Percentiles rank a stretch among this genome's conserved stretches.
Conservation (phyloP, 2,797 vertebrate species). For the Helicolenus hilgendorfi region DNA sequence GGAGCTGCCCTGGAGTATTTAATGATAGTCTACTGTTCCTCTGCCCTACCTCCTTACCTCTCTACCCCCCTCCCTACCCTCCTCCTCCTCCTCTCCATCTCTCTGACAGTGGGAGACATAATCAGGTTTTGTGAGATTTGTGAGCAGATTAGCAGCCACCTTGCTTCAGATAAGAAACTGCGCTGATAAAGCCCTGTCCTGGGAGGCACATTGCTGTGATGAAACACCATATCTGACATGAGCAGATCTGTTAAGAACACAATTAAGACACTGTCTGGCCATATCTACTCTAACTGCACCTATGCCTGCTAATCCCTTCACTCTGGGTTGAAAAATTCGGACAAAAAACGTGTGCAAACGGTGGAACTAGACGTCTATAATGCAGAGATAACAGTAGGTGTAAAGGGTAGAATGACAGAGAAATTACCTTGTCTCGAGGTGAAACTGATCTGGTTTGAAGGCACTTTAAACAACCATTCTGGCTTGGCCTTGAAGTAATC, state of each 20-base stretch:
- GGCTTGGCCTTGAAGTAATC: conserved; percentile 11
- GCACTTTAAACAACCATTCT: conserved; percentile 23
- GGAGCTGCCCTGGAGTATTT: too few species aligned
- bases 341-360: conserved; percentile 4
- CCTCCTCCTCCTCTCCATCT: conserved; percentile 21
- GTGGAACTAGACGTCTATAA: conserved; percentile 11
- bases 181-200: conserved; percentile 77
- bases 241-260: conserved; percentile 84
- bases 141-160: conserved; percentile 85
- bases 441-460: conserved; percentile 27
- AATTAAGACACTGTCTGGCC: conserved; percentile 84
- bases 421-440: not conserved
- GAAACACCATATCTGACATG: conserved; percentile 81
- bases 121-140: conserved; percentile 83
- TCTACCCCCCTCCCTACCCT: not conserved
- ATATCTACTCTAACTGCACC: conserved; percentile 74
- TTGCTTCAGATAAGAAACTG: conserved; percentile 79
- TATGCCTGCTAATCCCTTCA: conserved; percentile 57
- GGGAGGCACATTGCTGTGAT: conserved; percentile 73
- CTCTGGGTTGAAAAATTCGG: conserved; percentile 35
- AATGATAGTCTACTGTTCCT: conserved; percentile 9
- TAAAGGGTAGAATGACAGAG: not conserved
- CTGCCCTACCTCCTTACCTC: conserved; percentile 4
- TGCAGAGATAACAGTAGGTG: not conserved
- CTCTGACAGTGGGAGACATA: conserved; percentile 72